These are phyloP conservation scores for Anastatus disparis DNA, from an alignment of 1,140 invertebrate genomes.

Conservation along the genomic window DNA sequence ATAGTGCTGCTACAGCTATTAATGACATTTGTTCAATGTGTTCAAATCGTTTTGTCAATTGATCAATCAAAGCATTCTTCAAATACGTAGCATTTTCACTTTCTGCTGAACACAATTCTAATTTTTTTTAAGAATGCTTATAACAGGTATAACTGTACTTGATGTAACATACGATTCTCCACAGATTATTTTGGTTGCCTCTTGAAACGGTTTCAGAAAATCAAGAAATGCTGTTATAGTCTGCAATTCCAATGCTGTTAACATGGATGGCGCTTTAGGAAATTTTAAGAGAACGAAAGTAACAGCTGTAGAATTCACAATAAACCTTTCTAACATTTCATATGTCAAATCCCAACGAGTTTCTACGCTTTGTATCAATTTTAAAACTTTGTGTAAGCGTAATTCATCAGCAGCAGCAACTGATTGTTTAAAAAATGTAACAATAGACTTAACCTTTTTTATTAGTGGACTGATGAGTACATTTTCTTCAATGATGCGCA, in stretches of 20 bases:
- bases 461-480: not conserved
- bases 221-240: not conserved
- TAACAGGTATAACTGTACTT: not conserved
- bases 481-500: not conserved
- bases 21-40: not conserved
- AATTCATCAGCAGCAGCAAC: not conserved
- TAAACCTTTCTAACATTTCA: not conserved
- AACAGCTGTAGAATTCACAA: not conserved
- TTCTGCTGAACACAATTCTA: not conserved
- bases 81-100: not conserved
- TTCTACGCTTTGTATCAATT: not conserved
- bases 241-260: not conserved
- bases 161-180: not conserved
- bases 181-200: not conserved
- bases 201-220: not conserved
- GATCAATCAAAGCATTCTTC: not conserved
- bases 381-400: not conserved
- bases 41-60: not conserved
- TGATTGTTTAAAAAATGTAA: not conserved
- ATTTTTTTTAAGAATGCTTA: not conserved
- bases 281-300: not conserved
- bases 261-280: not conserved
- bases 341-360: not conserved
- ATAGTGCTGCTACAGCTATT: not conserved
- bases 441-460: not conserved